Conservation (phyloP, 2,797 vertebrate species). For the Tachyglossus aculeatus region DNA sequence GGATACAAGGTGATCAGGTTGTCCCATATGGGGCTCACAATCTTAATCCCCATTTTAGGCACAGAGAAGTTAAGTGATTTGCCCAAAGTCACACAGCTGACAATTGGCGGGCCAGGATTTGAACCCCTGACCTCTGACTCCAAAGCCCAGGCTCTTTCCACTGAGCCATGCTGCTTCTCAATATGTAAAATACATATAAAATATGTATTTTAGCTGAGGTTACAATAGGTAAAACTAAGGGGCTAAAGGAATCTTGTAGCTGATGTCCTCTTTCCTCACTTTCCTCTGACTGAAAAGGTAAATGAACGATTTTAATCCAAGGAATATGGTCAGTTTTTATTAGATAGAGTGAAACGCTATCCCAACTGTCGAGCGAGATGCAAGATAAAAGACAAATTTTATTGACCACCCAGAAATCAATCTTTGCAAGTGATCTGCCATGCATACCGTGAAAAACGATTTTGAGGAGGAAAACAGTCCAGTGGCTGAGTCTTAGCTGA, state of each 20-base stretch:
- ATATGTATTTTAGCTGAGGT: rapidly evolving
- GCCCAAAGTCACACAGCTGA: no score
- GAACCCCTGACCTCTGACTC: no score
- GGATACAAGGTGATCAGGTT: no score
- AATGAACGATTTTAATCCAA: background rate
- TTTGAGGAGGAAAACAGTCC: background rate
- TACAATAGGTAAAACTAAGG: background rate
- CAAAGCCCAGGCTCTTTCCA: no score
- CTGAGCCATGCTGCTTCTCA: no score
- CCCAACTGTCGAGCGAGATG: background rate
- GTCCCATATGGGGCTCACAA: no score
- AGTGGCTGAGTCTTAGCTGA: no score
- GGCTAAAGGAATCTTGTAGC: background rate
- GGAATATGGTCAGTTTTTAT: background rate
- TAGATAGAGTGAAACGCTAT: background rate
- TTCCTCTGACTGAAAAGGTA: background rate
- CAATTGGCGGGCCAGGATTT: no score
- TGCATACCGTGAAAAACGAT: rapidly evolving
- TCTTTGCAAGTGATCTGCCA: background rate
- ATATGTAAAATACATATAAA: rapidly evolving
- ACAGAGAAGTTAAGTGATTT: no score
- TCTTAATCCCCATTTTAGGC: no score
- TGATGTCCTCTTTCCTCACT: background rate
- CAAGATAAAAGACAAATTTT: background rate
- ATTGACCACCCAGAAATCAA: no score